Conservation (phyloP, 2,888 invertebrate genomes). For the Cataglyphis altisquamis region DNA sequence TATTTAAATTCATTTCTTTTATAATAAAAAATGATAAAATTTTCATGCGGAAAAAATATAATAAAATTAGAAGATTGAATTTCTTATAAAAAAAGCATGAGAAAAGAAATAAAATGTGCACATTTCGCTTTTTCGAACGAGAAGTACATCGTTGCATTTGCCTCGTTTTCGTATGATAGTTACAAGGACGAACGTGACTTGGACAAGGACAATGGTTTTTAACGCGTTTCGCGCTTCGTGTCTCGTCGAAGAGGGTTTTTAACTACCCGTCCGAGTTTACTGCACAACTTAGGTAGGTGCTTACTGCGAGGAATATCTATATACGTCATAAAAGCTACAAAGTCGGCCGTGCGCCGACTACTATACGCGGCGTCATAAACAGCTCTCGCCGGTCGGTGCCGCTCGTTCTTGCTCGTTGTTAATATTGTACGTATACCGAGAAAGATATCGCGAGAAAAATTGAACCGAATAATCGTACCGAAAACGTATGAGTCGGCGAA, state of each 20-base stretch:
- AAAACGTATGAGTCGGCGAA: neutral
- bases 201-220: constrained; percentile 40
- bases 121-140: neutral
- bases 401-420: constrained; percentile 37
- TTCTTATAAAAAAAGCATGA: neutral
- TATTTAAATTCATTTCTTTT: neutral
- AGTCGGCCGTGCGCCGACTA: constrained; percentile 59
- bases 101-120: neutral
- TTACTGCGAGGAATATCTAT: constrained; percentile 57
- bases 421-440: neutral
- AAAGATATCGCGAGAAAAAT: constrained; percentile 30
- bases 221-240: constrained; percentile 20
- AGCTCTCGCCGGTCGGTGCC: constrained; percentile 28
- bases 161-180: neutral
- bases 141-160: neutral
- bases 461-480: neutral
- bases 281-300: constrained; percentile 54
- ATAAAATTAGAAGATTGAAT: neutral
- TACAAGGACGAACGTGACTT: constrained; percentile 33
- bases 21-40: neutral
- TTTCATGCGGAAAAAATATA: neutral
- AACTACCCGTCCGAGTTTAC: constrained; percentile 51
- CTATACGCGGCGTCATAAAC: constrained; percentile 40
- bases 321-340: constrained; percentile 64
- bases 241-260: constrained; percentile 59